Evolutionary conservation across 2,113 vertebrate species (phyloP), one percentile per base, ranked within the genome.

Genomic region (Cephalopterus ornatus): DNA sequence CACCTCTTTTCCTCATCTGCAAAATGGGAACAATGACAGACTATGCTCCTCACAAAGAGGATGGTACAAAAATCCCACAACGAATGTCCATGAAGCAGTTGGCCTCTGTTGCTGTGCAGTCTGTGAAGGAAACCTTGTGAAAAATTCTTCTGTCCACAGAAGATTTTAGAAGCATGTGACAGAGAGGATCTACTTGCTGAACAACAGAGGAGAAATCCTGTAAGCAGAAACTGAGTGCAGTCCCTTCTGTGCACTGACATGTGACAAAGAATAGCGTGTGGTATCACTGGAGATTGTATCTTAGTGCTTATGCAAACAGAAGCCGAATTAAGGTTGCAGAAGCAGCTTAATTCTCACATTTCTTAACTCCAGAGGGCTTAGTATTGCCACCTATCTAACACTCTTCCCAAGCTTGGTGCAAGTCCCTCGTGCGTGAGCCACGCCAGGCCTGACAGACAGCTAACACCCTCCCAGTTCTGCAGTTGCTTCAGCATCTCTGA

Each of bases 301-400:
- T 85, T 39, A 61, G 61, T 6, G 81, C 62, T 85, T 94, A 82
- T 68, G 89, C 87, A 95, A 94, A 95, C 59, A 93, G 30, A 81
- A 89, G 44, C 74, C 5, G 1, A 94, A 82, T 82, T 89, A 88
- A 75, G 81, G 80, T 14, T 61, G 70, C 50, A 88, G 59, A 92
- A 68, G 82, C 84, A 78, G 65, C 53, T 72, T 44, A 79, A 65
- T 76, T 95, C 87, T 84, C 84, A 49, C 58, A 85, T 82, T 85
- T 79, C 78, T 62, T 33, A 73, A 82, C 77, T 91, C 59, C 4
- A 1, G 53, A 76, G 58, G 66, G 73, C 53, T 92, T 41, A 73
- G 42, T 5, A 30, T 21, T 2, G 0, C 70, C 0, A 14, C 39
- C 72, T 63, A 46, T 11, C 65, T 67, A 28, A 59, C 1, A 14